Base-by-base conservation (phyloP, 2,888 invertebrate genomes). In the Mythimna vitellina region DNA sequence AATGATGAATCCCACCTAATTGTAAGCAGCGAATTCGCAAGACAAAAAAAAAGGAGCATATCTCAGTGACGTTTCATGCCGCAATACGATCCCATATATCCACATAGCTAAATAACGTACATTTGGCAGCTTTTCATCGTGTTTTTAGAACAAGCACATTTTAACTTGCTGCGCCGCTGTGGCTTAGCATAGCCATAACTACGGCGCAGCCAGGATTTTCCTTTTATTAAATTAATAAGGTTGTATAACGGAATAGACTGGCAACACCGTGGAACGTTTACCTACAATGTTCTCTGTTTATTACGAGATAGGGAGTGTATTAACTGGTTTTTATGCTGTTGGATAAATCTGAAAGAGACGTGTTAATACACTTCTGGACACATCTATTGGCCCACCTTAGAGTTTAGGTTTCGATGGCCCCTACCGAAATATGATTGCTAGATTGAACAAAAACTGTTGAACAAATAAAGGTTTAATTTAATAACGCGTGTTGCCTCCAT, bases 141-240 rank as follows among this genome's bases (percentile, higher is more conserved):
- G 91, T 92, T 93, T 92, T 92, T 90, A 92, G 91, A 91, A 91
- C 91, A 90, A 91, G 91, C 90, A 88, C 89, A 88, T 90, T 92
- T 91, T 89, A 91, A 91, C 89, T 90, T 83, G 84, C 88, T 84
- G 68, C 87, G 86, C 73, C 85, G 83, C 73, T 83, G 82, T 73
- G 82, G 84, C 70, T 86, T 81, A 86, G 83, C 72, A 73, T 85
- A 79, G 78, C 87, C 83, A 86, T 88, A 78, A 83, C 82, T 84
- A 81, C 68, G 25, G 65, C 56, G 53, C 20, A 57, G 63, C 70
- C 70, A 65, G 83, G 81, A 86, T 86, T 76, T 74, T 46, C 77
- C 70, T 65, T 73, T 81, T 86, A 80, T 82, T 85, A 80, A 83
- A 77, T 87, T 76, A 78, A 85, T 78, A 81, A 72, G 65, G 51